Evolutionary conservation across 2,888 invertebrate genomes (phyloP).

Genomic region (Cosmorhoe ocellata): DNA sequence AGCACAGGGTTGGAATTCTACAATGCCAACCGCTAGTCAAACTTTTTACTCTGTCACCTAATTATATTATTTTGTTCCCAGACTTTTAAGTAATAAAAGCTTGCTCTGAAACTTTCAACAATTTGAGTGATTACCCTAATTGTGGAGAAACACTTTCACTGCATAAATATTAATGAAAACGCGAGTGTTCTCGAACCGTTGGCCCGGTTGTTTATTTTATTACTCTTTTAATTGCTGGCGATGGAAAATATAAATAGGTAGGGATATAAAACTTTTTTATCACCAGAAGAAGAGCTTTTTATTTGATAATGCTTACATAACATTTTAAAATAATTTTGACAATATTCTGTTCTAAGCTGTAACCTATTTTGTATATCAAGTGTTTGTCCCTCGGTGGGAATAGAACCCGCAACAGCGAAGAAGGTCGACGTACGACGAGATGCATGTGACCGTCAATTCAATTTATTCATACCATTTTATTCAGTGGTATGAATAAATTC

Average conservation of each 20-base stretch:
- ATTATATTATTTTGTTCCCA: slow-evolving; percentile 24
- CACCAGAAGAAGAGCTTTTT: background rate
- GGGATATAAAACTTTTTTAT: too few relatives aligned
- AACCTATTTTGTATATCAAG: too few relatives aligned
- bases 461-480: too few relatives aligned
- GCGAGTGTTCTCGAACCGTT: slow-evolving; percentile 35
- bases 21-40: too few relatives aligned
- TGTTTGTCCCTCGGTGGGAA: too few relatives aligned
- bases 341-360: too few relatives aligned
- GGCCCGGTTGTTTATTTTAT: slow-evolving; percentile 33
- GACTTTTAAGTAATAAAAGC: slow-evolving; percentile 30
- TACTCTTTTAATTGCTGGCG: slow-evolving; percentile 34
- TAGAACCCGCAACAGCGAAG: too few relatives aligned
- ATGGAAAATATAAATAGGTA: slow-evolving; percentile 1
- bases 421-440: too few relatives aligned
- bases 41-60: slow-evolving; percentile 6
- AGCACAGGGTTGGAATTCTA: too few relatives aligned
- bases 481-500: background rate
- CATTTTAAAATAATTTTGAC: too few relatives aligned
- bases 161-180: slow-evolving; percentile 41
- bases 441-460: too few relatives aligned
- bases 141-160: slow-evolving; percentile 49
- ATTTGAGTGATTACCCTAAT: slow-evolving; percentile 43
- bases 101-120: slow-evolving; percentile 36
- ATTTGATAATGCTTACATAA: too few relatives aligned